Base-by-base conservation (phyloP, 1,140 invertebrate species). In the Cydia pomonella region DNA sequence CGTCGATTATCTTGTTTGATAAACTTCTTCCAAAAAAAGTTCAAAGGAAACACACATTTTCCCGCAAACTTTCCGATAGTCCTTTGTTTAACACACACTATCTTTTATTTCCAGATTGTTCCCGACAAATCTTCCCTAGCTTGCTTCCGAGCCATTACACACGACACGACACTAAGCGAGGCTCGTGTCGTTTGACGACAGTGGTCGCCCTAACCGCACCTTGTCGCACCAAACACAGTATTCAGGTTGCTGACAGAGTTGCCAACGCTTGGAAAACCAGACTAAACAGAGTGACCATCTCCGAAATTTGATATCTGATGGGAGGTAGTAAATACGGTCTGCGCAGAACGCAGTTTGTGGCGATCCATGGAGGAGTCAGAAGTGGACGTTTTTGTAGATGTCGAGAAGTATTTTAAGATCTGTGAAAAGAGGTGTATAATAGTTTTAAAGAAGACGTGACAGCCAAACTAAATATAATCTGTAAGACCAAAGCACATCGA, bases 161-260 rank as follows among this genome's bases (percentile, higher is more conserved):
- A 38, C 33, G 64, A 69, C 64, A 69, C 64, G 64, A 69, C 64
- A 69, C 64, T 41, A 38, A 69, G 33, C 64, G 64, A 69, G 62
- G 23, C 10, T 63, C 63, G 63, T 33, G 63, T 69, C 64, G n/a
- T 16, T 66, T n/a, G 18, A 69, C 64, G 64, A 69, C 64, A 18
- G 27, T 6, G 50, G 21, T 23, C 63, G 63, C 16, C 63, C 63
- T 18, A n/a, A 33, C n/a, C 9, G 29, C 27, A 33, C 64, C 29
- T 38, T 21, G 64, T 69, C 64, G 64, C n/a, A 33, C 16, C 25
- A 10, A 29, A 23, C 25, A 6, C 64, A 10, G 6, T 18, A 18
- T 18, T 18, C 29, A 16, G 12, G 16, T 38, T 16, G n/a, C 27
- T n/a, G 33, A 29, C 3, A 66, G 27, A 66, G 16, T n/a, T 27